Conservation (phyloP, 2,797 vertebrate species). For the Myotis vivesi region DNA sequence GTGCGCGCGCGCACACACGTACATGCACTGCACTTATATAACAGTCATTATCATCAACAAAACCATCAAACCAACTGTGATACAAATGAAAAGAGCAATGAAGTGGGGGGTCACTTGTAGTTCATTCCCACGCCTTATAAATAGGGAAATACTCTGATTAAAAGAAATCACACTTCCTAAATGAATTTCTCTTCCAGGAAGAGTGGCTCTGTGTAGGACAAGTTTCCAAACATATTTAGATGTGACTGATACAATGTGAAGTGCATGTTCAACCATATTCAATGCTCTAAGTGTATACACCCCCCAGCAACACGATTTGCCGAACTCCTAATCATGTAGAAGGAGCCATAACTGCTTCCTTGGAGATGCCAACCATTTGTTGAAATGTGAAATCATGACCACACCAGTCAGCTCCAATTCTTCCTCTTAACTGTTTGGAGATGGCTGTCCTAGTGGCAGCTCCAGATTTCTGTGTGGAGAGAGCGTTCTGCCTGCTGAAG, state of each 20-base stretch:
- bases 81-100: not conserved
- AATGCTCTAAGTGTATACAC: not conserved
- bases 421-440: not conserved
- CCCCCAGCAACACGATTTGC: not conserved
- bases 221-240: not conserved
- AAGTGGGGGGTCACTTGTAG: not conserved
- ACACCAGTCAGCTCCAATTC: not conserved
- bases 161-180: not conserved
- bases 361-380: not conserved
- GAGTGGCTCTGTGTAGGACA: not conserved
- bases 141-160: not conserved
- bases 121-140: not conserved
- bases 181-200: not conserved
- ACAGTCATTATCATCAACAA: not conserved
- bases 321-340: not conserved
- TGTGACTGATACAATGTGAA: not conserved
- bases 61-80: slow-evolving; percentile 20
- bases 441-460: not conserved
- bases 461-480: not conserved
- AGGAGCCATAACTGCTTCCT: not conserved
- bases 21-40: not conserved
- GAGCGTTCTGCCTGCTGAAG: not conserved
- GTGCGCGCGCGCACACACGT: not conserved
- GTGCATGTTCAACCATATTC: not conserved
- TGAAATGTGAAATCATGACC: slow-evolving; percentile 2